Evolutionary conservation across 1,140 invertebrate species (phyloP), one percentile per base, ranked within the genome.

Genomic region (Pogonomyrmex barbatus): DNA sequence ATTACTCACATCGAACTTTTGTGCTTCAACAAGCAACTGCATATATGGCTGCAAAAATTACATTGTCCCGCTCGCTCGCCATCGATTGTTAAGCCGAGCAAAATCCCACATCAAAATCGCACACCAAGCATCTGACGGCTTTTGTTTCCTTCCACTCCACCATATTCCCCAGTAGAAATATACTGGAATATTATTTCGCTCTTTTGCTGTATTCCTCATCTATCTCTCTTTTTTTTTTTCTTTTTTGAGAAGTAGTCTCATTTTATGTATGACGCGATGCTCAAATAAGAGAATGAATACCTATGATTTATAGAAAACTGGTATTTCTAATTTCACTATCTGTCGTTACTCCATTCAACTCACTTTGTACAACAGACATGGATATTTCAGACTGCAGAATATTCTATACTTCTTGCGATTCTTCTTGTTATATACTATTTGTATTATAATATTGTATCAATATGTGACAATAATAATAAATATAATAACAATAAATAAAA

Each of bases 1-100:
- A 84, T 58, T 50, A 54, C 60, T 84, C 73, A 77, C 82, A 54
- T 58, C 54, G 33, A 42, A 54, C 62, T 78, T 85, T 63, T 65
- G 33, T 78, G n/a, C 50, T 58, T 63, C 73, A 52, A 85, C 36
- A 14, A 47, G n/a, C 12, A 77, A 63, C 81, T 73, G 82, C 82
- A 76, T 78, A 77, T 47, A 75, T 47, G 36, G 36, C 81, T 84
- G 70, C 30, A 63, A 67, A 85, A 85, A 78, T 85, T 85, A 78
- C 75, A 85, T 85, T 85, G 82, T 78, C 47, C n/a, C 56, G 42
- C n/a, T 50, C 10, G n/a, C 14, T 12, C 4, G 75, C 36, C 63
- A 85, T 78, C 75, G 82, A 63, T 85, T 75, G 82, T 85, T 85
- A 85, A 85, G 30, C 63, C 73, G 36, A 24, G 17, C 58, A 65